Percentiles rank a stretch among this genome's conserved stretches.
Evolutionary conservation across 2,797 vertebrate genomes (phyloP).

Genomic region (Sylvilagus floridanus): DNA sequence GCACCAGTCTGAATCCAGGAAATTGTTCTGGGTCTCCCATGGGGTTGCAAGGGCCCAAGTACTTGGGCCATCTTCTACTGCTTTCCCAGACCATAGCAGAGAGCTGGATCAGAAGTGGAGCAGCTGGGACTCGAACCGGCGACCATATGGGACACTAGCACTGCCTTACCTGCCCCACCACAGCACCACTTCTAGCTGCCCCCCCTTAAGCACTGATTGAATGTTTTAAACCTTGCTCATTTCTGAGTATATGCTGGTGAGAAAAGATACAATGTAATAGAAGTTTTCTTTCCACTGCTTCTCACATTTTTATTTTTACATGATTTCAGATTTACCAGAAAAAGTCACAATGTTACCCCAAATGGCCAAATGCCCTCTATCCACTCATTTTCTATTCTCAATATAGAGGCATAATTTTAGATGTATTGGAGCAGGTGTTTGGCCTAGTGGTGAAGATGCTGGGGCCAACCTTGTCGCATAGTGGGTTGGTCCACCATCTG

Average conservation of each 20-base stretch:
- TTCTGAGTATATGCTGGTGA: background rate
- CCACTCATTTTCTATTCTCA: background rate
- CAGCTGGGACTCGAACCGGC: too few relatives aligned
- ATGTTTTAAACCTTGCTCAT: background rate
- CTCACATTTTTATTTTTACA: background rate
- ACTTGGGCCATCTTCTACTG: too few relatives aligned
- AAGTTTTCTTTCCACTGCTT: background rate
- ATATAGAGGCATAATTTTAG: background rate
- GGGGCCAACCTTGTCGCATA: too few relatives aligned
- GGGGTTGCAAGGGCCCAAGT: too few relatives aligned
- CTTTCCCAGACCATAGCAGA: too few relatives aligned
- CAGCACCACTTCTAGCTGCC: background rate
- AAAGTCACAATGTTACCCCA: background rate
- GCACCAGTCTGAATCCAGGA: too few relatives aligned
- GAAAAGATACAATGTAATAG: background rate
- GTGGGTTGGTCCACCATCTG: too few relatives aligned
- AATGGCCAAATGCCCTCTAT: background rate
- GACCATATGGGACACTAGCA: too few relatives aligned
- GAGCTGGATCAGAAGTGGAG: too few relatives aligned
- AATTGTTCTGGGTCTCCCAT: too few relatives aligned
- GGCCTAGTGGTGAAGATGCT: too few relatives aligned
- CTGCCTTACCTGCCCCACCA: too few relatives aligned
- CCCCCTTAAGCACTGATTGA: background rate
- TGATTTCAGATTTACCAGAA: background rate
- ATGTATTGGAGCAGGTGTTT: background rate